These are phyloP conservation scores for Paratrypauchen microcephalus DNA, from an alignment of 2,797 vertebrate species.

Conservation along the genomic window DNA sequence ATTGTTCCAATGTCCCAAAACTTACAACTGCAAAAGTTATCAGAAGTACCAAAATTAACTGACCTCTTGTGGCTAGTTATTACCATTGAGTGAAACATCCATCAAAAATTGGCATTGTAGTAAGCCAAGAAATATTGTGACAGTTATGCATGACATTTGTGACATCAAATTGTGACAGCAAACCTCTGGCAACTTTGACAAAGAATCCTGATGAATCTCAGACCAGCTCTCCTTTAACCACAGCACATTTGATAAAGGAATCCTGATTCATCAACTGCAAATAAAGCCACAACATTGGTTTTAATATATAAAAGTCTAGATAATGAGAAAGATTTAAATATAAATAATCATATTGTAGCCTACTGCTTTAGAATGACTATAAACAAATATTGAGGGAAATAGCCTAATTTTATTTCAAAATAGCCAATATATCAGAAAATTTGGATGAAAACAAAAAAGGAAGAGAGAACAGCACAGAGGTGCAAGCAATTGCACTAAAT, in stretches of 20 bases:
- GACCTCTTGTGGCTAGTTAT: background rate
- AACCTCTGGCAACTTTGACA: slow-evolving; percentile 79
- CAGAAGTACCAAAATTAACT: too few species aligned
- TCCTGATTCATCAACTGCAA: slow-evolving; percentile 42
- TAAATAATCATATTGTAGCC: too few species aligned
- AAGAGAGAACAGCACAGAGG: too few species aligned
- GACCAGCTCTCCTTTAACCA: slow-evolving; percentile 75
- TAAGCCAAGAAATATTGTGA: background rate
- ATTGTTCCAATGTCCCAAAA: background rate
- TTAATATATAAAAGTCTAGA: background rate
- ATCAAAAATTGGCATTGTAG: background rate
- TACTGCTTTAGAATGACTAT: too few species aligned
- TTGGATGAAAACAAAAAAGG: too few species aligned
- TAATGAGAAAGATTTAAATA: too few species aligned
- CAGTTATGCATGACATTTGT: too few species aligned
- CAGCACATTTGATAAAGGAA: slow-evolving; percentile 81
- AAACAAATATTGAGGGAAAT: too few species aligned
- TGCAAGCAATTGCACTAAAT: too few species aligned
- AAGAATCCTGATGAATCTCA: slow-evolving; percentile 81
- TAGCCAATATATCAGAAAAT: too few species aligned
- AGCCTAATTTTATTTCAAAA: too few species aligned
- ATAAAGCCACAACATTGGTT: background rate
- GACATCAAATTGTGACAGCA: background rate
- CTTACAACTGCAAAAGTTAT: background rate
- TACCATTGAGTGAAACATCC: background rate